Evolutionary conservation across 2,888 invertebrate genomes (phyloP).

Genomic region (Nemoura dubitans): DNA sequence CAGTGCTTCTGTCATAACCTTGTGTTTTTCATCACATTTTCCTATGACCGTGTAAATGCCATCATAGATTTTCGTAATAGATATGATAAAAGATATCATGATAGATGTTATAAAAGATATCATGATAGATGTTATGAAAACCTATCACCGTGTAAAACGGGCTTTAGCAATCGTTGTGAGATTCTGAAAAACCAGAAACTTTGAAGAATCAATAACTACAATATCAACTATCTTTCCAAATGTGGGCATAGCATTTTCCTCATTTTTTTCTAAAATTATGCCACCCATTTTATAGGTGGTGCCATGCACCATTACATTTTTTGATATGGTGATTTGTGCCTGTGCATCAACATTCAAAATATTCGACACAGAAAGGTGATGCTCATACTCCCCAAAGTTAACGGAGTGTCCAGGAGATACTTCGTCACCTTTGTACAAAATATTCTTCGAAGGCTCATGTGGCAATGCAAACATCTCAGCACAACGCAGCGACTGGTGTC

Average conservation of each 20-base stretch:
- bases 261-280: neutral
- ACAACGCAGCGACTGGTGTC: constrained; percentile 50
- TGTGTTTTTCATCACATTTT: too few species aligned
- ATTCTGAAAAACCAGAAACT: neutral
- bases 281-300: neutral
- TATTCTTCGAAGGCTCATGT: constrained; percentile 40
- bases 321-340: constrained; percentile 34
- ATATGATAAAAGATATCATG: too few species aligned
- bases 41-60: too few species aligned
- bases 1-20: too few species aligned
- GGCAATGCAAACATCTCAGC: constrained; percentile 38
- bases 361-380: neutral
- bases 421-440: constrained; percentile 47
- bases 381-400: constrained; percentile 2
- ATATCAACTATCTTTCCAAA: constrained; percentile 47
- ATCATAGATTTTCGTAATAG: too few species aligned
- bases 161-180: neutral
- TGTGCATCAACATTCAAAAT: neutral
- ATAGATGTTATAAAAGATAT: too few species aligned
- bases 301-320: constrained; percentile 1
- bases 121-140: too few species aligned
- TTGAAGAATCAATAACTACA: constrained; percentile 49
- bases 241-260: constrained; percentile 49
- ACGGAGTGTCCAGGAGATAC: constrained; percentile 25
- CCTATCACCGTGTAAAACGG: too few species aligned